These are phyloP conservation scores for Nyctereutes procyonoides DNA, from an alignment of 2,113 vertebrate genomes.

Conservation along the genomic window DNA sequence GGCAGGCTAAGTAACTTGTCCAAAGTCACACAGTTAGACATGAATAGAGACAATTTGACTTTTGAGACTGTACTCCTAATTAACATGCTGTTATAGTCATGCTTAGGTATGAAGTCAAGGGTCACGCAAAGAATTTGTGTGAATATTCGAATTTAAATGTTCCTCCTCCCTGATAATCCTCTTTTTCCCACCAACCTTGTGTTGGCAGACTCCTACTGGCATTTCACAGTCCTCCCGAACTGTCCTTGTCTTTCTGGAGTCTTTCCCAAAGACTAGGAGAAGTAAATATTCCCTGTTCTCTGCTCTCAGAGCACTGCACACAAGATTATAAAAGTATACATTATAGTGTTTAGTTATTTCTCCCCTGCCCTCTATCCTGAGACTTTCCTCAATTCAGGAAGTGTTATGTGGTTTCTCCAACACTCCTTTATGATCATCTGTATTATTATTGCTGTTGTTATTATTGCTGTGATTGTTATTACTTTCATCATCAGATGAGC, in stretches of 20 bases:
- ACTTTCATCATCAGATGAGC: background rate
- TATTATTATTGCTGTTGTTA: background rate
- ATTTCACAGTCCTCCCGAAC: background rate
- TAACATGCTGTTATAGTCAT: background rate
- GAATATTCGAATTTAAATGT: background rate
- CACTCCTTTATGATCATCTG: background rate
- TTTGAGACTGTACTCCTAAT: background rate
- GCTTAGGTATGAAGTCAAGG: background rate
- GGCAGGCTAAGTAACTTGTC: background rate
- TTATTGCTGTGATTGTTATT: background rate
- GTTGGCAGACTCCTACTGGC: background rate
- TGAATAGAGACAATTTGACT: background rate
- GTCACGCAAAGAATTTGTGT: background rate
- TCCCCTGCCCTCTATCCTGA: background rate
- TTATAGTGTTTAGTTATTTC: background rate
- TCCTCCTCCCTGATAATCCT: background rate
- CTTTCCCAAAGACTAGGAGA: background rate
- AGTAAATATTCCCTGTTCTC: background rate
- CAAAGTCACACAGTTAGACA: background rate
- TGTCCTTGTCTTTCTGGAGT: background rate
- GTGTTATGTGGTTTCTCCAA: background rate
- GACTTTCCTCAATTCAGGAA: background rate
- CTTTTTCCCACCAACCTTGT: background rate
- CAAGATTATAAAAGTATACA: background rate
- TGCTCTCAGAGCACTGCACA: background rate